A percentile compares a stretch with the other conserved stretches of the same genome.
These are phyloP conservation scores for Sepiola atlantica DNA, from an alignment of 2,888 invertebrate genomes.

Conservation along the genomic window DNA sequence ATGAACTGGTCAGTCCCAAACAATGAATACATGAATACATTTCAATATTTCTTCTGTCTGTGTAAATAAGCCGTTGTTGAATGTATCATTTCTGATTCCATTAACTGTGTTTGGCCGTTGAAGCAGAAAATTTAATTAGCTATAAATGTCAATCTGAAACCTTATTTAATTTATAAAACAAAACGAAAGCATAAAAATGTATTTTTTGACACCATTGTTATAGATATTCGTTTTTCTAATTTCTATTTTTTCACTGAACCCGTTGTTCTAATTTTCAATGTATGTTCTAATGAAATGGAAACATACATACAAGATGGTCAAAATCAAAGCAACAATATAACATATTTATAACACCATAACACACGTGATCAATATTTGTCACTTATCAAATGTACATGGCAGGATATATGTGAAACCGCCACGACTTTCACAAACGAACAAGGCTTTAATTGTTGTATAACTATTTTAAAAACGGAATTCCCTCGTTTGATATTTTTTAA, in stretches of 20 bases:
- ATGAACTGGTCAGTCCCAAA: slow-evolving; percentile 8
- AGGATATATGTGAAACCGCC: too few species aligned
- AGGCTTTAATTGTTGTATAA: too few species aligned
- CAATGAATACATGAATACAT: slow-evolving; percentile 32
- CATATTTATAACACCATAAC: too few species aligned
- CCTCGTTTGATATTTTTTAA: too few species aligned
- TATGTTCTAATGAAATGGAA: neutral
- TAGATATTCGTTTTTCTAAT: neutral
- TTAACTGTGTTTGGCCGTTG: neutral
- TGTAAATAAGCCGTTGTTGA: neutral
- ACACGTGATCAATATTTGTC: too few species aligned
- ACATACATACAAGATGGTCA: too few species aligned
- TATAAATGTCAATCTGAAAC: neutral
- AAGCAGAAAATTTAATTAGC: neutral
- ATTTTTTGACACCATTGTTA: neutral
- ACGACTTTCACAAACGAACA: too few species aligned
- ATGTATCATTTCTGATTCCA: neutral
- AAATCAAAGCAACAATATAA: neutral
- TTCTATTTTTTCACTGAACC: neutral
- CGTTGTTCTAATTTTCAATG: neutral
- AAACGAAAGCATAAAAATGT: neutral
- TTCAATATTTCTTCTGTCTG: neutral
- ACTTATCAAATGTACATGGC: too few species aligned
- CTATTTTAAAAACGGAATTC: too few species aligned
- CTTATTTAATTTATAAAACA: neutral